Conservation (phyloP, 2,888 invertebrate species). For the Stenurella melanura region DNA sequence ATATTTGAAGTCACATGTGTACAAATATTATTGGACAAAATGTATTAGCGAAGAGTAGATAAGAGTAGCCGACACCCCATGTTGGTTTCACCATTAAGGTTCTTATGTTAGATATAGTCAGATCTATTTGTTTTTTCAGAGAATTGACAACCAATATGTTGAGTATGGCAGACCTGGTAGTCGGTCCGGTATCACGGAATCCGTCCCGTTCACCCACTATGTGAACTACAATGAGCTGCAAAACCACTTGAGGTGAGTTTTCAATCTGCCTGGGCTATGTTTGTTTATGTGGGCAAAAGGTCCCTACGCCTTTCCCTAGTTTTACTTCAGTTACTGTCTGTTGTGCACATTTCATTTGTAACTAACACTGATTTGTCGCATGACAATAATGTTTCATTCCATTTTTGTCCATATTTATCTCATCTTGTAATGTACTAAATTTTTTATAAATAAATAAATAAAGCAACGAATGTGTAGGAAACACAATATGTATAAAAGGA, state of each 20-base stretch:
- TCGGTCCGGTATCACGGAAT: constrained; percentile 75
- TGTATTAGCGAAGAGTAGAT: too few relatives aligned
- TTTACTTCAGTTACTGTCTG: constrained; percentile 55
- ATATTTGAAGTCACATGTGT: too few relatives aligned
- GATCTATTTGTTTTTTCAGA: neutral
- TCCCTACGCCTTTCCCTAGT: constrained; percentile 23
- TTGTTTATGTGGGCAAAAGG: constrained; percentile 40
- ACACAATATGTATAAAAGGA: too few relatives aligned
- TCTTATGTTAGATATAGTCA: neutral
- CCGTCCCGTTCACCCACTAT: constrained; percentile 81
- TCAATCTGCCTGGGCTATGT: neutral
- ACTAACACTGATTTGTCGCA: constrained; percentile 68
- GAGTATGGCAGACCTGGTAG: constrained; percentile 75
- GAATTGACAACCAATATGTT: constrained; percentile 64
- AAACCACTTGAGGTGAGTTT: constrained; percentile 84
- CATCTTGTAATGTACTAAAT: constrained; percentile 10
- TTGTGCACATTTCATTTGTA: constrained; percentile 67
- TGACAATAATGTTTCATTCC: constrained; percentile 49
- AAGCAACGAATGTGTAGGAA: neutral
- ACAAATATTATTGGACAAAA: too few relatives aligned
- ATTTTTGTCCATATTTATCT: constrained; percentile 14
- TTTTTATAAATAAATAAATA: constrained; percentile 3
- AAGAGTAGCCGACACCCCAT: too few relatives aligned
- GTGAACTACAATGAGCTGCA: constrained; percentile 91
- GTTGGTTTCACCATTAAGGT: too few relatives aligned